Conservation (phyloP, 2,113 vertebrate genomes). For the Sebastes fasciatus region DNA sequence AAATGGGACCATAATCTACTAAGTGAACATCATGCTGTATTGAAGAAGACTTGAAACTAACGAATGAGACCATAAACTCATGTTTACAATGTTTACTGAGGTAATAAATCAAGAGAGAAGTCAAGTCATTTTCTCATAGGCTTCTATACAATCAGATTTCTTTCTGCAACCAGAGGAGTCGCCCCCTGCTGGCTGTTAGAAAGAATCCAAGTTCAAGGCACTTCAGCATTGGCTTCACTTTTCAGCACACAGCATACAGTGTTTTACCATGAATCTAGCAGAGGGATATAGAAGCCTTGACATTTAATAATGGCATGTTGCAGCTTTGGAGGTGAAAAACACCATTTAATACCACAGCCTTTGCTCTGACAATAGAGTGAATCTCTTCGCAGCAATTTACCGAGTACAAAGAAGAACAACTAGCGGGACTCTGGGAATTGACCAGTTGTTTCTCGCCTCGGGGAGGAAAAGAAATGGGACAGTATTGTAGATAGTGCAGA, state of each 20-base stretch:
- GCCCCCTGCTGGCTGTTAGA: too few relatives aligned
- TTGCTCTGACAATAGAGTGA: conserved; percentile 48
- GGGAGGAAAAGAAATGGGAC: conserved; percentile 35
- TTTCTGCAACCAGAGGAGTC: too few relatives aligned
- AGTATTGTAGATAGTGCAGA: conserved; percentile 46
- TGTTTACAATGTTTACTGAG: too few relatives aligned
- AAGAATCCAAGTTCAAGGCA: too few relatives aligned
- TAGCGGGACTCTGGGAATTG: conserved; percentile 53
- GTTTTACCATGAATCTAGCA: background rate
- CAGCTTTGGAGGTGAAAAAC: conserved; percentile 38
- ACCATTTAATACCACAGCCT: conserved; percentile 41
- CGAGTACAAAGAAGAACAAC: conserved; percentile 44
- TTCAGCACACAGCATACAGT: background rate
- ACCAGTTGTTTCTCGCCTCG: conserved; percentile 48
- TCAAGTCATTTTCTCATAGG: too few relatives aligned
- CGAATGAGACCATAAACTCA: too few relatives aligned
- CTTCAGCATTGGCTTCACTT: too few relatives aligned
- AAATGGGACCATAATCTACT: too few relatives aligned
- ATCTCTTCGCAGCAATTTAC: conserved; percentile 39
- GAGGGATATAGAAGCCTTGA: conserved; percentile 16
- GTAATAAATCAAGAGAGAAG: too few relatives aligned
- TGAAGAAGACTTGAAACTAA: too few relatives aligned
- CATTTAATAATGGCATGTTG: conserved; percentile 25
- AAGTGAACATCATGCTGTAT: too few relatives aligned
- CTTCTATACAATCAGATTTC: too few relatives aligned